Conservation (phyloP, 2,113 vertebrate species). For the Turdus rufiventris region DNA sequence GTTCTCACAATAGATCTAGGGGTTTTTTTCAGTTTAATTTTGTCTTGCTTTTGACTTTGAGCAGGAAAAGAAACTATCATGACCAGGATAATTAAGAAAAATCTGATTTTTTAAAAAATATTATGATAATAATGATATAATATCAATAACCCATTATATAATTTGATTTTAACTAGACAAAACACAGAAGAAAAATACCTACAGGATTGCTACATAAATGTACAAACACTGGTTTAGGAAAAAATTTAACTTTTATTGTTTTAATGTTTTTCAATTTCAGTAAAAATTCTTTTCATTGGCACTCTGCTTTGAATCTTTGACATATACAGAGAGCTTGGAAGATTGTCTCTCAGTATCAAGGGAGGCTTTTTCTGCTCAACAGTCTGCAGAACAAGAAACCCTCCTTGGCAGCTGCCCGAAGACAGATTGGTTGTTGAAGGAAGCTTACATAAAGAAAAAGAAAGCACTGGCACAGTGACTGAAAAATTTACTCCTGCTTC, state of each 20-base stretch:
- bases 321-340: neutral
- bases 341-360: neutral
- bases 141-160: neutral
- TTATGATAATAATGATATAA: neutral
- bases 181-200: neutral
- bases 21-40: neutral
- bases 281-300: neutral
- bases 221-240: neutral
- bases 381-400: constrained; percentile 29
- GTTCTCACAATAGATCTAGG: neutral
- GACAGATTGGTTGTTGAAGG: constrained; percentile 26
- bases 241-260: neutral
- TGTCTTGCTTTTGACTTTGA: neutral
- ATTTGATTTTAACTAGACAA: neutral
- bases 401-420: neutral
- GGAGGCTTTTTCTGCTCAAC: neutral
- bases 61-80: too few species aligned
- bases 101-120: neutral
- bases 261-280: neutral
- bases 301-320: neutral
- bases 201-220: neutral
- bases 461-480: constrained; percentile 14
- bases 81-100: neutral
- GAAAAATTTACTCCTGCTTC: neutral
- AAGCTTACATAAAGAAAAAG: constrained; percentile 23